Evolutionary conservation across 2,797 vertebrate species (phyloP).

Genomic region (Takifugu rubripes): DNA sequence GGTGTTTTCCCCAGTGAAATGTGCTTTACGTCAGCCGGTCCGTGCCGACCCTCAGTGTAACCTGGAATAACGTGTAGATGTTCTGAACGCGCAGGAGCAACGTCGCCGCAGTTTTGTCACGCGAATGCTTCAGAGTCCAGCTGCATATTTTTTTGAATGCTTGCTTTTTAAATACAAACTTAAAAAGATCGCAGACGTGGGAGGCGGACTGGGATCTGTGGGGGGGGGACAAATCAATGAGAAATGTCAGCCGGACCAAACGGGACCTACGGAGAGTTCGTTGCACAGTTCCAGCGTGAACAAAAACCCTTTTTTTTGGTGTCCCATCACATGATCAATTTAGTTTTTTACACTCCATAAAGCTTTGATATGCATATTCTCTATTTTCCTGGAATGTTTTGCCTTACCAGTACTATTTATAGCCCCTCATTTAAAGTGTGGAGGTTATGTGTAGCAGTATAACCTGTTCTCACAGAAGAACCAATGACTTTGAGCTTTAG

Average conservation of each 20-base stretch:
- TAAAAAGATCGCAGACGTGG: constrained; percentile 48
- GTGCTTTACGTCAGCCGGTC: constrained; percentile 40
- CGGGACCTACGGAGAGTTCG: constrained; percentile 49
- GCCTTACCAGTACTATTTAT: constrained; percentile 44
- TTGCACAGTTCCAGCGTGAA: constrained; percentile 54
- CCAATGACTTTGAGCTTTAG: constrained; percentile 23
- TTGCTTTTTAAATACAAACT: constrained; percentile 37
- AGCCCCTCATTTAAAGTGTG: constrained; percentile 35
- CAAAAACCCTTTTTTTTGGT: constrained; percentile 34
- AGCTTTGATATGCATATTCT: constrained; percentile 29
- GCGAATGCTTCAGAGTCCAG: constrained; percentile 15
- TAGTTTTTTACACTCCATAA: constrained; percentile 3
- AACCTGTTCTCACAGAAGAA: constrained; percentile 20
- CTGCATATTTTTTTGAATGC: constrained; percentile 49
- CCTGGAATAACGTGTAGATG: constrained; percentile 27
- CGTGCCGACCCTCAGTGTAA: constrained; percentile 43
- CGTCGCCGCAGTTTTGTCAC: constrained; percentile 9
- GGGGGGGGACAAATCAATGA: not conserved
- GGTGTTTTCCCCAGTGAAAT: constrained; percentile 33
- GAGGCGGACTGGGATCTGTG: constrained; percentile 22
- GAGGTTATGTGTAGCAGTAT: constrained; percentile 17
- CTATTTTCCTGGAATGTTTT: constrained; percentile 33
- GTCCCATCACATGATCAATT: constrained; percentile 38
- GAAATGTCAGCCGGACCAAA: constrained; percentile 35
- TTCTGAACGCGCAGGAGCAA: constrained; percentile 16